phyloP scores from a whole-genome alignment of 2,797 vertebrate genomes.

The Acipenser transmontanus region DNA sequence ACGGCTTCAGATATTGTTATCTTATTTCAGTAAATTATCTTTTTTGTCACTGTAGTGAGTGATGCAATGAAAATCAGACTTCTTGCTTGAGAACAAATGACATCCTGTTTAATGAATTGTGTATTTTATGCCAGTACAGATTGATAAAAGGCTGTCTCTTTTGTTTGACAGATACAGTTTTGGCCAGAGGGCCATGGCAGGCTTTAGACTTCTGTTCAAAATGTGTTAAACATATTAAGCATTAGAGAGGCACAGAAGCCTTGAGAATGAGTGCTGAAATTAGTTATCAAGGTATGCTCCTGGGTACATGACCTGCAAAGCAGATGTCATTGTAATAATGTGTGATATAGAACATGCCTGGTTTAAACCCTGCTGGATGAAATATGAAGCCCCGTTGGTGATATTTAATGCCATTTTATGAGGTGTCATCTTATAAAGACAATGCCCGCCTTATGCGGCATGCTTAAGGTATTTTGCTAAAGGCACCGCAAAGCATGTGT shows the following conservation, averaged over 20 bases:
- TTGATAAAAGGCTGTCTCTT: conserved; percentile 52
- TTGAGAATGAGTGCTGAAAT: conserved; percentile 67
- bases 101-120: conserved; percentile 34
- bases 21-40: conserved; percentile 28
- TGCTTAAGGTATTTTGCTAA: conserved; percentile 74
- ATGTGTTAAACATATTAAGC: conserved; percentile 70
- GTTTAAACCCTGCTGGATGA: conserved; percentile 82
- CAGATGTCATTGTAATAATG: conserved; percentile 96
- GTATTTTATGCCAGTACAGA: conserved; percentile 40
- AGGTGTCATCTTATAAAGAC: conserved; percentile 79
- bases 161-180: conserved; percentile 77
- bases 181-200: conserved; percentile 78
- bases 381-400: conserved; percentile 79
- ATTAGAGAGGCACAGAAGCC: conserved; percentile 71
- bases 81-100: conserved; percentile 33
- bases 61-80: conserved; percentile 41
- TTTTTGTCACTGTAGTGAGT: conserved; percentile 34
- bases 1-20: conserved; percentile 32
- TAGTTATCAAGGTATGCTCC: conserved; percentile 82
- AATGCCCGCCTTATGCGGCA: conserved; percentile 69
- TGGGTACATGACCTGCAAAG: conserved; percentile 84
- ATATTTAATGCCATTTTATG: conserved; percentile 97
- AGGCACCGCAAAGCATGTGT: conserved; percentile 72
- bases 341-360: conserved; percentile 78
- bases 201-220: conserved; percentile 70